These are phyloP conservation scores for Dendrocopos noguchii DNA, from an alignment of 2,113 vertebrate genomes.

Conservation along the genomic window DNA sequence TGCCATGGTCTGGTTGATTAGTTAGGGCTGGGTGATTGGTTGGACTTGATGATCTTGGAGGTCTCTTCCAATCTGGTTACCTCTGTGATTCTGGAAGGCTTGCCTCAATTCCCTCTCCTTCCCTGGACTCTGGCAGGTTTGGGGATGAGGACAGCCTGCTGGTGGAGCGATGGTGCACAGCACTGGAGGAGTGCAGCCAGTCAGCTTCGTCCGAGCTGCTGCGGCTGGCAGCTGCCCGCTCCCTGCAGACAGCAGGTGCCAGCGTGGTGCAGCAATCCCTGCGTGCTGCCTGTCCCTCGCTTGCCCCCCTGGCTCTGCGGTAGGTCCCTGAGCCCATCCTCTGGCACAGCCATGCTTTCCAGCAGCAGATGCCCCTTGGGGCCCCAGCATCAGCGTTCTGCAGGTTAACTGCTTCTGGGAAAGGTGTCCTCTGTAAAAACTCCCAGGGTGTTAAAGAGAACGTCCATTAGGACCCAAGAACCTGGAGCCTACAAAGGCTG, in stretches of 20 bases:
- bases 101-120: background rate
- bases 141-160: background rate
- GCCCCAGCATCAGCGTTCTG: background rate
- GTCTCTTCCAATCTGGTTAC: no score
- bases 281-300: background rate
- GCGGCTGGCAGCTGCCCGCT: slow-evolving; percentile 79
- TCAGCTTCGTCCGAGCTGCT: slow-evolving; percentile 72
- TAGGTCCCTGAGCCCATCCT: slow-evolving; percentile 31
- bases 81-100: background rate
- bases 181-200: slow-evolving; percentile 72
- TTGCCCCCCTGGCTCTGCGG: slow-evolving; percentile 67
- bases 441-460: background rate
- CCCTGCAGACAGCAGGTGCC: slow-evolving; percentile 72
- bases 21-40: no score
- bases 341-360: background rate
- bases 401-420: background rate
- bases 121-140: background rate
- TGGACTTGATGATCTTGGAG: no score
- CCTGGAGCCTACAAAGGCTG: background rate
- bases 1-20: no score
- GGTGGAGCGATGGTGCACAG: slow-evolving; percentile 75
- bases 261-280: slow-evolving; percentile 43
- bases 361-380: background rate
- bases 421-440: background rate
- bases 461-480: background rate